Base-by-base conservation (phyloP, 2,888 invertebrate species). In the Megaustenia siamemsis region DNA sequence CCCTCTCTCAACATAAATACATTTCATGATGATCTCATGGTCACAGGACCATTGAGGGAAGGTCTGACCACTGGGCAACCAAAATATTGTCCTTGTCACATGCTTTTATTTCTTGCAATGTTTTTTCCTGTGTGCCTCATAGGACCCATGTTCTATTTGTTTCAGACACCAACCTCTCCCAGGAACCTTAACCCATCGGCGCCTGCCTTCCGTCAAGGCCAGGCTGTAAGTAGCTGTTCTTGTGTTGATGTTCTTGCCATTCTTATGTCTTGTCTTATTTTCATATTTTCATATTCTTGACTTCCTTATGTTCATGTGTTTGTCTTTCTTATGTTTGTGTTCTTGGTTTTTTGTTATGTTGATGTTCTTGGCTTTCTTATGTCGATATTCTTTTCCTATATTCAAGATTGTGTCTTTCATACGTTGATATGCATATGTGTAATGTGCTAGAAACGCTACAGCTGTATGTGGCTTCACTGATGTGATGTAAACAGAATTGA, bases 161-260 rank as follows among this genome's bases (percentile, higher is more conserved):
- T 83, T 56, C 71, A 78, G 83, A 60, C 78, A 45, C 69, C 83
- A 45, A 69, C 83, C 71, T 83, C 83, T 43, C 77, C 83, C 4
- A 78, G 83, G 66, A 78, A 83, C n/a, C 71, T 83, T 15, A 83
- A 83, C n/a, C 83, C 83, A 21, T 66, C 83, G 21, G 83, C 83
- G 40, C 83, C 76, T 60, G 68, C 78, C 49, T 83, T 83, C 68
- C 83, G 78, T 24, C 83, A 83, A 43, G 45, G 66, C 40, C 75
- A 63, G 40, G 38, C 45, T 53, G 82, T 71, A 49, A 73, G 73
- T 73, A 73, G 12, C 73, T 71, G 32, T 38, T 71, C 35, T 71
- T 12, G 18, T 6, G 6, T 21, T 24, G 12, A 32, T 10, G 12
- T 38, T 8, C 10, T 21, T 38, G 8, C 24, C 12, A 8, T 71